phyloP scores from a whole-genome alignment of 2,888 invertebrate species.

The Fragum fragum region DNA sequence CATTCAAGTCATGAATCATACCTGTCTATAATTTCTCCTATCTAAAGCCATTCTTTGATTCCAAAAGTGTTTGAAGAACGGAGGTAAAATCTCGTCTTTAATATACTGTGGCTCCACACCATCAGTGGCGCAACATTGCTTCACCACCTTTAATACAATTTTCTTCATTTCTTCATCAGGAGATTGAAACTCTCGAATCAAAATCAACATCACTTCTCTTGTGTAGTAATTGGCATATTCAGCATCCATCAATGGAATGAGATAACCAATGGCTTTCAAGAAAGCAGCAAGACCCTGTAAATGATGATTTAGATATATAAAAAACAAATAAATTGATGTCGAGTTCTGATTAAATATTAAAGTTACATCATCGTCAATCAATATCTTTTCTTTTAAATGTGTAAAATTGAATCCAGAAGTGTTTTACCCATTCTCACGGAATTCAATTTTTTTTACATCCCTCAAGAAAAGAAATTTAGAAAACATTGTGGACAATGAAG shows the following conservation, averaged over 20 bases:
- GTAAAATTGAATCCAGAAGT: too few relatives aligned
- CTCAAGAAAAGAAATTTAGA: too few relatives aligned
- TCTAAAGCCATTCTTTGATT: constrained; percentile 99
- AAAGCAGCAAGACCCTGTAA: constrained; percentile 98
- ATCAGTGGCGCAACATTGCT: constrained; percentile 99
- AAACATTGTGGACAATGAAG: too few relatives aligned
- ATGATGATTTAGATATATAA: too few relatives aligned
- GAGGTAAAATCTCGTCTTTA: constrained; percentile 99
- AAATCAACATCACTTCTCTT: constrained; percentile 99
- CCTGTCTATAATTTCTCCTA: constrained; percentile 97
- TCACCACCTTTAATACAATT: constrained; percentile 99
- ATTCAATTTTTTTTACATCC: too few relatives aligned
- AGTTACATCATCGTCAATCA: too few relatives aligned
- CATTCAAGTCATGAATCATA: constrained; percentile 63
- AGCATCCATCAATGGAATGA: constrained; percentile 99
- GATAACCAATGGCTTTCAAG: constrained; percentile 99
- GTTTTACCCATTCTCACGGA: too few relatives aligned
- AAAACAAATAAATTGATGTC: too few relatives aligned
- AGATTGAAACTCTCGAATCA: constrained; percentile 99
- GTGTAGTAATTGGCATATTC: constrained; percentile 99
- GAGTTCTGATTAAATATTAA: too few relatives aligned
- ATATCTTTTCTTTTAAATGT: too few relatives aligned
- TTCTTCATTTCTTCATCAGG: constrained; percentile 99
- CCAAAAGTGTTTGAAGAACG: constrained; percentile 99
- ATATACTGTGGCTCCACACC: constrained; percentile 99